Evolutionary conservation across 2,797 vertebrate species (phyloP), one percentile per base, ranked within the genome.

Genomic region (Heliangelus exortis): DNA sequence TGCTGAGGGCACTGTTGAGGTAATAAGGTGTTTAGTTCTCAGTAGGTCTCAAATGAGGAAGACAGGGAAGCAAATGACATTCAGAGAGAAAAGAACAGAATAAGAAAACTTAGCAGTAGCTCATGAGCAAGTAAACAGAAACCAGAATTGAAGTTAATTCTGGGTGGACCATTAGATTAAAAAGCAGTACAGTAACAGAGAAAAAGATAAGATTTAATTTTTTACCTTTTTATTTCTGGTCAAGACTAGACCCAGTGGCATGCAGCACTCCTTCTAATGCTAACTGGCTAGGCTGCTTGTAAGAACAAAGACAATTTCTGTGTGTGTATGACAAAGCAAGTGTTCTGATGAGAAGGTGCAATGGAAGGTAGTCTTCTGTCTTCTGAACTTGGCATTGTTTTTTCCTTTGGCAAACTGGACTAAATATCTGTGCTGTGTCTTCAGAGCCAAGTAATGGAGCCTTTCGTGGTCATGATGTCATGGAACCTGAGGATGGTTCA

Each of bases 401-500:
- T 76, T 79, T 71, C 19, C 21, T 31, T 16, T 74, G 79, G 62
- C 86, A 89, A 74, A 63, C 22, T 39, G 28, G 13, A 15, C 36
- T 66, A 33, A 53, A n/a, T 57, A 41, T 28, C 9, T 48, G 21
- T 82, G 33, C 54, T 67, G 14, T 95, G 26, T 54, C 53, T 85
- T 90, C 74, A 68, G 74, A 89, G 87, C 41, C 72, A 72, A 83
- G 12, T 54, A 50, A 59, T 74, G 20, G 76, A 79, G 53, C 23
- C 51, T 85, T 45, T 54, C 47, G 74, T 36, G 6, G 8, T 54
- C 53, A 18, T 89, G 71, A 54, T 0, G 0, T 87, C 39, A 43
- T 79, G 82, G 87, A 89, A 89, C 90, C 65, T 87, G 75, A 87
- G 86, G 75, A 79, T 79, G 50, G 67, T 71, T 87, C 86, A 61